phyloP scores from a whole-genome alignment of 2,113 vertebrate species.

The Urocolius indicus region DNA sequence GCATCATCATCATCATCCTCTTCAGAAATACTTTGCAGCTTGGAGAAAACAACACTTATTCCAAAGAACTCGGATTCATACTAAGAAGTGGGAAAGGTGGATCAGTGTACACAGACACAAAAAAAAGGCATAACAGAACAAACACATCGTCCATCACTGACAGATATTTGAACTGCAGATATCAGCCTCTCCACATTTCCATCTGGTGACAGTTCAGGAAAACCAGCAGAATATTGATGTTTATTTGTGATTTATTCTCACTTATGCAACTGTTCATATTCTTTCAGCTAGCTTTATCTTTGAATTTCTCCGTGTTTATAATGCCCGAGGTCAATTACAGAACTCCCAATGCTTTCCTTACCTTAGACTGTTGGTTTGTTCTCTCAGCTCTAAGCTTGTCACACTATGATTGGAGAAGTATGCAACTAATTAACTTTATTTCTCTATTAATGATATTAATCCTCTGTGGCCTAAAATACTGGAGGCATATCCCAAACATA shows the following conservation, averaged over 20 bases:
- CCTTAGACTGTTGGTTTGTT: not conserved
- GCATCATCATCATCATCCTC: not conserved
- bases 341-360: not conserved
- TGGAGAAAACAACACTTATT: not conserved
- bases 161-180: not conserved
- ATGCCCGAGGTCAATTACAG: not conserved
- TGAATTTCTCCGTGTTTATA: not conserved
- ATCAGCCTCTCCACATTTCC: not conserved
- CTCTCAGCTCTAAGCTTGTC: not conserved
- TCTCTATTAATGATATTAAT: not conserved
- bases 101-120: not conserved
- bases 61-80: not conserved
- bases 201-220: not conserved
- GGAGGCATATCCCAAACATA: not conserved
- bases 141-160: fast-evolving
- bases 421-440: not conserved
- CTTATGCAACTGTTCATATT: not conserved
- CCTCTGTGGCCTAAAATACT: not conserved
- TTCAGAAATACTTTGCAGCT: not conserved
- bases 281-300: not conserved
- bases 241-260: not conserved
- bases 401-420: not conserved
- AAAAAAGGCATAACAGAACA: fast-evolving
- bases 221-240: not conserved
- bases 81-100: not conserved